Percentiles rank a stretch among this genome's conserved stretches.
Conservation (phyloP, 2,113 vertebrate genomes). For the Phylloscopus whistleri region DNA sequence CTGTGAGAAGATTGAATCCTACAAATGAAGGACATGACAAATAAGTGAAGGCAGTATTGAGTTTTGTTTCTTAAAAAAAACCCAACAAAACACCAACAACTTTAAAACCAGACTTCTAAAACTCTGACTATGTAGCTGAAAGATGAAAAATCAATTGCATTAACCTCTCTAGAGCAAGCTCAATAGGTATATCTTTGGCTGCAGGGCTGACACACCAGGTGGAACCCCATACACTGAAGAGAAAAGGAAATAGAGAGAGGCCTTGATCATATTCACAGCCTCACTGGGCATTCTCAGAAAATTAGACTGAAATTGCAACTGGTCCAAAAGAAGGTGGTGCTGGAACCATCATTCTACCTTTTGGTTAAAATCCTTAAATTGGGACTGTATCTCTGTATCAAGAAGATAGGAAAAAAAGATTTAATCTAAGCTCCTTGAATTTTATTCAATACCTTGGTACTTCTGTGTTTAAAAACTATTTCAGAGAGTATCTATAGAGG, state of each 20-base stretch:
- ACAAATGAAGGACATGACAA: not conserved
- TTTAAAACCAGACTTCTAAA: not conserved
- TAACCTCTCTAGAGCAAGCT: not conserved
- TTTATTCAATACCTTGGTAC: not conserved
- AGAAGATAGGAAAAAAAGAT: not conserved
- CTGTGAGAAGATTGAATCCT: not conserved
- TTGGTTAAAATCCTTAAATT: not conserved
- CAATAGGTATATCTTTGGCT: not conserved
- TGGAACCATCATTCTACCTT: not conserved
- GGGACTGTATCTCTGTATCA: not conserved
- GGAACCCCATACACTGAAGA: not conserved
- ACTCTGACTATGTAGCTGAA: not conserved
- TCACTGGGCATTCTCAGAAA: not conserved
- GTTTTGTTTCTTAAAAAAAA: not conserved
- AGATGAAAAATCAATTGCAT: not conserved
- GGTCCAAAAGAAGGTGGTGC: not conserved
- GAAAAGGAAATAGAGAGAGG: not conserved
- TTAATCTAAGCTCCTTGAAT: not conserved
- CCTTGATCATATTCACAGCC: not conserved
- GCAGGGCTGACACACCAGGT: not conserved
- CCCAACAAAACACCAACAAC: rapidly evolving
- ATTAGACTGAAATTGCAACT: not conserved
- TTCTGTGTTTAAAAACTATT: not conserved
- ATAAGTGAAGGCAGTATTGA: not conserved
- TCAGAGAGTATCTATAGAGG: not conserved